Percentiles rank a stretch among this genome's conserved stretches.
These are phyloP conservation scores for Pavo muticus DNA, from an alignment of 2,113 vertebrate species.

Conservation along the genomic window DNA sequence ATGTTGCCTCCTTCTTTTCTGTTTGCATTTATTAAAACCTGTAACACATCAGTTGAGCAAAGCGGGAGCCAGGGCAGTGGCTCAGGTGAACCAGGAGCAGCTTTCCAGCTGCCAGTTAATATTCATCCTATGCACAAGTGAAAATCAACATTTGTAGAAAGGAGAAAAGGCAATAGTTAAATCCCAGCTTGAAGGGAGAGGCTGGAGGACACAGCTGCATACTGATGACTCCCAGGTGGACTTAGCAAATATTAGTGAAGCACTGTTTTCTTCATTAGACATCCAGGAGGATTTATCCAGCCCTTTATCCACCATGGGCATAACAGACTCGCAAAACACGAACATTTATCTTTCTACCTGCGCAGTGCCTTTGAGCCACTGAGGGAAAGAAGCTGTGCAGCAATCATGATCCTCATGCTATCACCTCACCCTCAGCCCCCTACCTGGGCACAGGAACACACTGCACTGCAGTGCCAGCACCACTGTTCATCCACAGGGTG, in stretches of 20 bases:
- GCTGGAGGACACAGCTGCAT: slow-evolving; percentile 40
- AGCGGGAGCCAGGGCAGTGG: background rate
- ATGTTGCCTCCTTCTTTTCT: background rate
- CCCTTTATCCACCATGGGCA: slow-evolving; percentile 43
- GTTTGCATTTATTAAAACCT: background rate
- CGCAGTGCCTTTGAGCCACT: slow-evolving; percentile 1
- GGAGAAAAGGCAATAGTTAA: slow-evolving; percentile 15
- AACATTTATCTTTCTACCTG: slow-evolving; percentile 71
- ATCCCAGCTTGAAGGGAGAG: slow-evolving; percentile 4
- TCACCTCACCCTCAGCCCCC: background rate
- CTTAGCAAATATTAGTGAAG: slow-evolving; percentile 58
- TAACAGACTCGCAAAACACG: slow-evolving; percentile 55
- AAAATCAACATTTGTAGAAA: background rate
- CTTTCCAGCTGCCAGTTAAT: background rate
- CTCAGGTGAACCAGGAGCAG: background rate
- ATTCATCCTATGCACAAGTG: background rate
- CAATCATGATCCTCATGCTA: background rate
- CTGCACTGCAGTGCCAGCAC: background rate
- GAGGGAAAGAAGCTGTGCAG: slow-evolving; percentile 35
- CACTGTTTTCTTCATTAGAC: slow-evolving; percentile 60
- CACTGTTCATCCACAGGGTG: background rate
- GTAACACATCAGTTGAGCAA: background rate
- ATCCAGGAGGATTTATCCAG: slow-evolving; percentile 65
- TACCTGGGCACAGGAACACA: background rate
- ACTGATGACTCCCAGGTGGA: slow-evolving; percentile 37